Conservation (phyloP, 1,140 invertebrate genomes). For the Luehdorfia chinensis region DNA sequence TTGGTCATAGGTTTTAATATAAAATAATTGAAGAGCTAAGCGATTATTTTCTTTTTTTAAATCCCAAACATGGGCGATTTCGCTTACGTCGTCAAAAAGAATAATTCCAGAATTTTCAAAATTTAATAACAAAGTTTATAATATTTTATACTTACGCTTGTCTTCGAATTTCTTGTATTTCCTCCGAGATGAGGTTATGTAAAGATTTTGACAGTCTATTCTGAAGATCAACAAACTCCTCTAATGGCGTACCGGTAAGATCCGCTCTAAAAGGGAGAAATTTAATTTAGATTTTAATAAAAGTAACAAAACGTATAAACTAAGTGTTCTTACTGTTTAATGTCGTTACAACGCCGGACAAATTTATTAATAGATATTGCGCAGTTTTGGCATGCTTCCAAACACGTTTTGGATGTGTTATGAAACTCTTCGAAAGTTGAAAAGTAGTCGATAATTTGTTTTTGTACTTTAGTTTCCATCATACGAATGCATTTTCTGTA, state of each 20-base stretch:
- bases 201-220: slow-evolving; percentile 43
- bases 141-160: slow-evolving; percentile 62
- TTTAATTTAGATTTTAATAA: slow-evolving; percentile 7
- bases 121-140: no score
- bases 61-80: no score
- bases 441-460: slow-evolving; percentile 69
- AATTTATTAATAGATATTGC: slow-evolving; percentile 69
- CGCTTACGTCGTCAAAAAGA: no score
- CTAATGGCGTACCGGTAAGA: slow-evolving; percentile 49
- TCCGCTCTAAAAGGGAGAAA: slow-evolving; percentile 45
- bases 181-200: slow-evolving; percentile 51
- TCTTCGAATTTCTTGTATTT: slow-evolving; percentile 43
- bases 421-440: slow-evolving; percentile 64
- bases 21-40: no score
- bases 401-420: slow-evolving; percentile 56
- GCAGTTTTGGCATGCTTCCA: slow-evolving; percentile 71
- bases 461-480: slow-evolving; percentile 69
- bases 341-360: slow-evolving; percentile 56
- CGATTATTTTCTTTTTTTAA: no score
- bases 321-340: slow-evolving; percentile 58
- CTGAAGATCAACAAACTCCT: slow-evolving; percentile 49
- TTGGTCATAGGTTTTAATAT: no score
- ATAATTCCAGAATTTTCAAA: no score
- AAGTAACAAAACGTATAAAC: slow-evolving; percentile 6
- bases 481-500: slow-evolving; percentile 34